Conservation (phyloP, 2,113 vertebrate species). For the Cariama cristata region DNA sequence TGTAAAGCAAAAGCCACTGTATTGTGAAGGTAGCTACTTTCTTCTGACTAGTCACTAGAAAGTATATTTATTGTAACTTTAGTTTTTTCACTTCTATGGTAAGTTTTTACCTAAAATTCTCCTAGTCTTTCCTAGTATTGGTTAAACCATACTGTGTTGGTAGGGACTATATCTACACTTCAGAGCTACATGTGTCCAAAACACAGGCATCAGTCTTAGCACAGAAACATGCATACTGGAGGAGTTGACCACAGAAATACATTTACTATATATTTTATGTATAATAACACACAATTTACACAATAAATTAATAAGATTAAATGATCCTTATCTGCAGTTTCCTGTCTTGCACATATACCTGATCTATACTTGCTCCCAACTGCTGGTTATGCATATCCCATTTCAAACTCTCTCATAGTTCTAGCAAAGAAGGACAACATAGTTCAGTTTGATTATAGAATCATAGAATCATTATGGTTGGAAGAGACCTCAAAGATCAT, state of each 20-base stretch:
- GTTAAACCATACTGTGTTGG: not conserved
- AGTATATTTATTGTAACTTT: not conserved
- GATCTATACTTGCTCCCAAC: not conserved
- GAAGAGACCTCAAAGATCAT: too few relatives aligned
- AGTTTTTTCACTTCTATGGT: not conserved
- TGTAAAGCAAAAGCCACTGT: not conserved
- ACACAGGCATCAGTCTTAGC: accelerated
- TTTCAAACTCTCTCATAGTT: not conserved
- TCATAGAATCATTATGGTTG: too few relatives aligned
- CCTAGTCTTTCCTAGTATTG: not conserved
- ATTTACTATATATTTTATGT: not conserved
- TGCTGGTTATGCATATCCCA: not conserved
- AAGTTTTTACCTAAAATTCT: not conserved
- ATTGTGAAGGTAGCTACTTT: not conserved
- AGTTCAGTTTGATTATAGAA: not conserved
- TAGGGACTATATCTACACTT: not conserved
- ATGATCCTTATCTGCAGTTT: not conserved
- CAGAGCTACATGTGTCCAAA: not conserved
- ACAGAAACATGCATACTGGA: not conserved
- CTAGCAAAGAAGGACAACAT: not conserved
- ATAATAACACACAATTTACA: not conserved
- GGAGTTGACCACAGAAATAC: not conserved
- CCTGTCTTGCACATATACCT: not conserved
- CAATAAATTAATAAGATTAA: not conserved
- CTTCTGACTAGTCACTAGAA: not conserved